A percentile compares a stretch with the other conserved stretches of the same genome.
Conservation (phyloP, 2,113 vertebrate genomes). For the Illadopsis cleaveri region DNA sequence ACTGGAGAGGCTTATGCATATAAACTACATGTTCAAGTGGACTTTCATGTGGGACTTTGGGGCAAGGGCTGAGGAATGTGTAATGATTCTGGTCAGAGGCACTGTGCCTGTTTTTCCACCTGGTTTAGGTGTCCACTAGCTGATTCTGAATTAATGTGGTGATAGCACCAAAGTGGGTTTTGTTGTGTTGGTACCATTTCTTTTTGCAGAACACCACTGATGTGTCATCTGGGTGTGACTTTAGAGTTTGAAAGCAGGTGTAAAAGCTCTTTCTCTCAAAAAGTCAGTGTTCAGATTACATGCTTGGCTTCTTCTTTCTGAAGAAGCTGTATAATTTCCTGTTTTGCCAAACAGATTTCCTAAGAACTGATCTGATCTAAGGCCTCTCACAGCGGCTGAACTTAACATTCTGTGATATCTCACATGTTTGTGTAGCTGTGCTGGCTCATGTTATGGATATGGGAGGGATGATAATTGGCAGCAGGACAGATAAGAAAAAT, state of each 20-base stretch:
- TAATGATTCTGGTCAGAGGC: background rate
- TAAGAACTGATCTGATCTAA: constrained; percentile 7
- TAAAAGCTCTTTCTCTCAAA: background rate
- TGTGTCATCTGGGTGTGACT: background rate
- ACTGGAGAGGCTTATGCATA: background rate
- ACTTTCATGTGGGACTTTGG: background rate
- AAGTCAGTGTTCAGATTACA: background rate
- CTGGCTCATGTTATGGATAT: background rate
- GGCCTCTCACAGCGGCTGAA: background rate
- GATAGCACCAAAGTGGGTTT: background rate
- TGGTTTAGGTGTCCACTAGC: background rate
- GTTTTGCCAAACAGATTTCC: background rate
- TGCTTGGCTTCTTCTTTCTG: background rate
- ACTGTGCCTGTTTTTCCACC: background rate
- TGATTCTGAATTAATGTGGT: background rate
- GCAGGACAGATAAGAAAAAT: background rate
- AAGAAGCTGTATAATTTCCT: background rate
- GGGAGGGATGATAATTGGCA: background rate
- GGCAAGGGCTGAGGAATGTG: background rate
- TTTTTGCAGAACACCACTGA: background rate
- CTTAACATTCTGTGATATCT: background rate
- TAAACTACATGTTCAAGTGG: background rate
- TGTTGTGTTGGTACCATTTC: background rate
- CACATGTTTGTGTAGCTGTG: constrained; percentile 14
- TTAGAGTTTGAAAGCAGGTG: background rate